phyloP scores from a whole-genome alignment of 2,888 invertebrate genomes.

The Drosophila recens region DNA sequence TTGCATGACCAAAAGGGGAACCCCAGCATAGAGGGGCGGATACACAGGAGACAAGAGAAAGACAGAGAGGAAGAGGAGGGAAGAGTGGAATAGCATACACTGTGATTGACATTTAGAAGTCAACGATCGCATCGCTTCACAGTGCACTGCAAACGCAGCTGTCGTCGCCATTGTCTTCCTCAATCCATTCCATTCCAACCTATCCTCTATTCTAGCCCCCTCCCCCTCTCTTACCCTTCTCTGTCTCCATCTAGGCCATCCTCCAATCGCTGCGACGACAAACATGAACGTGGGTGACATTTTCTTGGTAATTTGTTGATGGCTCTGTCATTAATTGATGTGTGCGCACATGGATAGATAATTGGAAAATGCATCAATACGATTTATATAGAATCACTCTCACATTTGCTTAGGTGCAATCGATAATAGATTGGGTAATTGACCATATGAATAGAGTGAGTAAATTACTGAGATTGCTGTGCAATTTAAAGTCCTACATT shows the following conservation, averaged over 20 bases:
- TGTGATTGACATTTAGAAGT: conserved; percentile 79
- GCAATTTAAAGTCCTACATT: neutral
- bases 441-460: neutral
- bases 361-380: conserved; percentile 37
- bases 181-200: conserved; percentile 4
- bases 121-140: conserved; percentile 65
- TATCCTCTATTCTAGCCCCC: neutral
- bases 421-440: conserved; percentile 18
- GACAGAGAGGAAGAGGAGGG: neutral
- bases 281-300: conserved; percentile 55
- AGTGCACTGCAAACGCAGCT: conserved; percentile 25
- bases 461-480: conserved; percentile 13
- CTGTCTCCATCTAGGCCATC: neutral
- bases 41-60: neutral
- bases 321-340: conserved; percentile 58
- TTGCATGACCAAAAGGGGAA: neutral
- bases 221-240: neutral
- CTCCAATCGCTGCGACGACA: conserved; percentile 5
- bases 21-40: neutral
- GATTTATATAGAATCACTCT: conserved; percentile 5
- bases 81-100: conserved; percentile 27
- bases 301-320: conserved; percentile 60
- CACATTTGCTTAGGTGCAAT: conserved; percentile 16
- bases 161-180: conserved; percentile 61
- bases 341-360: conserved; percentile 30